A percentile compares a stretch with the other conserved stretches of the same genome.
These are phyloP conservation scores for Aricia agestis DNA, from an alignment of 1,140 invertebrate genomes.

Conservation along the genomic window DNA sequence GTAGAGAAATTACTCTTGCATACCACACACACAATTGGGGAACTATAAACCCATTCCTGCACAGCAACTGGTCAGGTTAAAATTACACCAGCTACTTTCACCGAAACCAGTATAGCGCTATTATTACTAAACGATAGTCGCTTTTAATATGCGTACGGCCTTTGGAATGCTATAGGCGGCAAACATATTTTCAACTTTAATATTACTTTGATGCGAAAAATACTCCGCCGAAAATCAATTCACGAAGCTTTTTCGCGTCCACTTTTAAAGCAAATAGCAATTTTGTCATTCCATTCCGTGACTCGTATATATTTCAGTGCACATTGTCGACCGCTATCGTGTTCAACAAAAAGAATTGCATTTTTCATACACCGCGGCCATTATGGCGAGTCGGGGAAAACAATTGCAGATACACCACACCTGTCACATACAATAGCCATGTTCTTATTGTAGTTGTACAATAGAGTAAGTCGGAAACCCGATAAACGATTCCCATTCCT, in stretches of 20 bases:
- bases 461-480: slow-evolving; percentile 25
- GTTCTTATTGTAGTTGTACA: slow-evolving; percentile 13
- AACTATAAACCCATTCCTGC: too few species aligned
- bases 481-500: neutral
- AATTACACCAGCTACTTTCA: too few species aligned
- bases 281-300: neutral
- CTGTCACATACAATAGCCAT: neutral
- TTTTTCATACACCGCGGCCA: slow-evolving; percentile 15
- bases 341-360: slow-evolving; percentile 14
- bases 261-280: slow-evolving; percentile 12
- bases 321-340: slow-evolving; percentile 1
- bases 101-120: too few species aligned
- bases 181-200: neutral
- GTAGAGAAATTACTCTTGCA: too few species aligned
- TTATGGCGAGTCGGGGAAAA: neutral
- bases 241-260: neutral
- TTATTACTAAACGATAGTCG: too few species aligned
- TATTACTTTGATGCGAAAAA: neutral
- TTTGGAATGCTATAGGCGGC: neutral
- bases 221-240: neutral
- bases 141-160: neutral
- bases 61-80: too few species aligned
- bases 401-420: slow-evolving; percentile 10
- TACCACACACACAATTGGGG: too few species aligned
- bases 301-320: slow-evolving; percentile 13